Evolutionary conservation across 2,797 vertebrate species (phyloP), one percentile per base, ranked within the genome.

Genomic region (Sarcoramphus papa): DNA sequence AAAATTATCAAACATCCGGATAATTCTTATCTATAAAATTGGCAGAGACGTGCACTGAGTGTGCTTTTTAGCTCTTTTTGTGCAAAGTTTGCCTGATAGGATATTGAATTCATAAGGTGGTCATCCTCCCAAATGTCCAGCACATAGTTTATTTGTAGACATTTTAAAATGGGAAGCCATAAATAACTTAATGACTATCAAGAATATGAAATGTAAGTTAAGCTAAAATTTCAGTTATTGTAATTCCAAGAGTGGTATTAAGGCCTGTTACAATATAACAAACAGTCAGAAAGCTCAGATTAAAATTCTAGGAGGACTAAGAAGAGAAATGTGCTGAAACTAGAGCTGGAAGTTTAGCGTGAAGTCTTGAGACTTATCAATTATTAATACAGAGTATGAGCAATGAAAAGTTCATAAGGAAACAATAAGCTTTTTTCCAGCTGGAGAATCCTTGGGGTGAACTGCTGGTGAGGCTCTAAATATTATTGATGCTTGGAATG

Each of bases 331-430:
- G 19, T 62, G 22, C 31, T 72, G 91, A 45, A 53, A 51, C 35
- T 56, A 72, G 33, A 92, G 17, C 24, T 90, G 59, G 56, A 84
- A 74, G 41, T 93, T 93, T 63, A 67, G 27, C 78, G 21, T 48
- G 50, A 81, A 91, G 20, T 59, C 62, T 88, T 85, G 79, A 90
- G 31, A 35, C 63, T 75, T 82, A 82, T 96, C 54, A 91, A 86
- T 95, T 88, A 80, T 95, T 95, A 93, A 91, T 64, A 78, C 10
- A 63, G 45, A 73, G 54, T 67, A 85, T 51, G 41, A 92, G 47
- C 57, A 88, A 77, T 92, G 74, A 93, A 79, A 74, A 73, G 57
- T 76, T 95, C 75, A 57, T 85, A 92, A 64, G 57, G 59, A 95
- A 94, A 77, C 69, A 40, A 75, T 67, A 91, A 81, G 47, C 19